Base-by-base conservation (phyloP, 2,113 vertebrate species). In the Elachura formosa region DNA sequence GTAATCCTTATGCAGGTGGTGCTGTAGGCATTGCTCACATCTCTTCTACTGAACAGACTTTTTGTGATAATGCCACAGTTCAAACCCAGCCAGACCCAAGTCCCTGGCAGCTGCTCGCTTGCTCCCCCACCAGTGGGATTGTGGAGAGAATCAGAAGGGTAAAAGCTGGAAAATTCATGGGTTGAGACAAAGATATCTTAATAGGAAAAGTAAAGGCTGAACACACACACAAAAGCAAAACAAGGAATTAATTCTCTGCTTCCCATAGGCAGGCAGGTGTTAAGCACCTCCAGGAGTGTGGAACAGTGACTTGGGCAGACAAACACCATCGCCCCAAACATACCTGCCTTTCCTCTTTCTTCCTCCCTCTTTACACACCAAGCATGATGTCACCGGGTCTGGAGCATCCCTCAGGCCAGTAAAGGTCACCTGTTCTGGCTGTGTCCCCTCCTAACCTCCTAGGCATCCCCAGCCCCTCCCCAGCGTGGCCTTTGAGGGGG, bases 101-200 rank as follows among this genome's bases (percentile, higher is more conserved):
- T 7, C 24, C 45, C 28, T n/a, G 28, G 28, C 43, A 45, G 52
- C 38, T 5, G 6, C 58, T 63, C 0, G 0, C 56, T 43, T 4
- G 0, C 36, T 43, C 8, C 19, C 43, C 26, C 33, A 66, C 7
- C 52, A 40, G n/a, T 12, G 20, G 45, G n/a, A 14, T 4, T 51
- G n/a, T 33, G 45, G n/a, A 75, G 24, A 46, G 24, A 67, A 82
- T 15, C 21, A 38, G 17, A 73, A 67, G 33, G 52, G 23, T 52
- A 59, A 66, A 51, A 67, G 38, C 20, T 40, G 54, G 13, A 59
- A 81, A 59, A 89, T 8, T 24, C 24, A 8, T 46, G 20, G 20
- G 5, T 67, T 38, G 45, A 67, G 11, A 74, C n/a, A 45, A 58
- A 59, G 38, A 43, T 10, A 29, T 22, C 11, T 59, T n/a, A 73